Percentiles rank a stretch among this genome's conserved stretches.
Evolutionary conservation across 1,140 invertebrate genomes (phyloP).

Genomic region (Scaptomyza pallida): DNA sequence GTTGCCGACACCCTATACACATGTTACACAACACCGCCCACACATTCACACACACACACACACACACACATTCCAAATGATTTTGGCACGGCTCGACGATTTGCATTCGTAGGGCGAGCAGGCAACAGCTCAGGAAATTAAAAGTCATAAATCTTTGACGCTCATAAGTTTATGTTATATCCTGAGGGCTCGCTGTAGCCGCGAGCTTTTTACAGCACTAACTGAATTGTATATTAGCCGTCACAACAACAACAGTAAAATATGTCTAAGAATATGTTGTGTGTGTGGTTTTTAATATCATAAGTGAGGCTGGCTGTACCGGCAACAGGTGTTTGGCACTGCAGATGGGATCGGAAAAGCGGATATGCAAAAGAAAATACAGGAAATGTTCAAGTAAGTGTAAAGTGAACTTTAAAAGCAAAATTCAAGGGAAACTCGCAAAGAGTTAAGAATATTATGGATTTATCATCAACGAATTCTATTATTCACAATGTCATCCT

Average conservation of each 20-base stretch:
- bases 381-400: constrained; percentile 23
- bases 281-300: constrained; percentile 64
- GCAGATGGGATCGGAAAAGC: constrained; percentile 30
- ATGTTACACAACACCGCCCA: constrained; percentile 33
- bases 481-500: not conserved
- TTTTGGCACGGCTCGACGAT: constrained; percentile 39
- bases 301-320: constrained; percentile 50
- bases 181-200: constrained; percentile 18
- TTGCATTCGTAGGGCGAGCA: constrained; percentile 19
- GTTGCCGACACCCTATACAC: constrained; percentile 32
- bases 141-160: constrained; percentile 73
- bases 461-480: no score
- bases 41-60: constrained; percentile 25
- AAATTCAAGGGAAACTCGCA: not conserved
- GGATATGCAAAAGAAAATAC: constrained; percentile 4
- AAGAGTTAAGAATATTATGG: no score
- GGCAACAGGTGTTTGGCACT: constrained; percentile 60
- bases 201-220: constrained; percentile 40
- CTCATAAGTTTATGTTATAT: constrained; percentile 56
- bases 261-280: constrained; percentile 10
- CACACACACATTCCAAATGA: constrained; percentile 11
- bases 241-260: constrained; percentile 15
- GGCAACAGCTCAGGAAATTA: constrained; percentile 75
- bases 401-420: not conserved
- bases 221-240: constrained; percentile 46